Percentiles rank a stretch among this genome's conserved stretches.
phyloP scores from a whole-genome alignment of 23 tunicate genomes.

The Styela clava region DNA sequence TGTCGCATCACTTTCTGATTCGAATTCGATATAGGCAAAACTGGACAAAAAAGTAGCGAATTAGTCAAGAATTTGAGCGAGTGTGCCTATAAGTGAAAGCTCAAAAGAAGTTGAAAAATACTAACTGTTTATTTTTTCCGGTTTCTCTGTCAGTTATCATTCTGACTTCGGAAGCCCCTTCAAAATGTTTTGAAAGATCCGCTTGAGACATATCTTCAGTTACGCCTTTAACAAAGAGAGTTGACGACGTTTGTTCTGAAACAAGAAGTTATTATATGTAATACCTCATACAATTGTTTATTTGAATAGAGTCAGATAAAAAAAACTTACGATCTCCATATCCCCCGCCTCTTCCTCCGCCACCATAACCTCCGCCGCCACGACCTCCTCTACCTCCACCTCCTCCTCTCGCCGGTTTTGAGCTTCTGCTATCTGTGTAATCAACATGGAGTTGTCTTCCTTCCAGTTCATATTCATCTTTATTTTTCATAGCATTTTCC shows the following conservation, averaged over 20 bases:
- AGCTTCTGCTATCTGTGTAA: constrained; percentile 17
- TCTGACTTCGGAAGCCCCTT: constrained; percentile 71
- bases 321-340: not conserved
- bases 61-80: no score
- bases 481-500: constrained; percentile 44
- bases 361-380: constrained; percentile 34
- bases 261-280: not conserved
- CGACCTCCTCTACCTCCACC: constrained; percentile 48
- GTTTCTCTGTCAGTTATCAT: constrained; percentile 70
- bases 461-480: constrained; percentile 65
- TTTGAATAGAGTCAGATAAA: not conserved
- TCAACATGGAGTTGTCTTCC: constrained; percentile 61
- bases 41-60: constrained; percentile 33
- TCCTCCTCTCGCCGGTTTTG: constrained; percentile 28
- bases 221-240: constrained; percentile 78
- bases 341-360: constrained; percentile 25
- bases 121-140: constrained; percentile 78
- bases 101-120: not conserved
- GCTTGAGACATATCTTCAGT: constrained; percentile 71
- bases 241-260: constrained; percentile 56
- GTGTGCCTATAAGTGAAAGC: no score
- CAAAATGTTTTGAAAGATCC: constrained; percentile 35
- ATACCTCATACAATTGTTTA: not conserved
- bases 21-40: constrained; percentile 73
- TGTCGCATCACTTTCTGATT: constrained; percentile 50